Evolutionary conservation across 2,113 vertebrate genomes (phyloP), one percentile per base, ranked within the genome.

Genomic region (Spheniscus mendiculus): DNA sequence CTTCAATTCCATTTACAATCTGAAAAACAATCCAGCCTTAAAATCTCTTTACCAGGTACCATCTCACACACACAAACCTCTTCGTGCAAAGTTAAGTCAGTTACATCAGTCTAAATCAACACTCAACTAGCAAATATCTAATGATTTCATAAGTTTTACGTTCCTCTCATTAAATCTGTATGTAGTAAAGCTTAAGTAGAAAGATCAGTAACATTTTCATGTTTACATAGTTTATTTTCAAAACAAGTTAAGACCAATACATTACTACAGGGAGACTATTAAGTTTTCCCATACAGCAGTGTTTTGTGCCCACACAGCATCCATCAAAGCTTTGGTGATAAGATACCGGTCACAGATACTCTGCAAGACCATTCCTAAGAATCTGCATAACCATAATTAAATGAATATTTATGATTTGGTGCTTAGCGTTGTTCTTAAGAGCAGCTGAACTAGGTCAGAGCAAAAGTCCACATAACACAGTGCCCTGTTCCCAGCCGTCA

Each of bases 171-270:
- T 62, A 90, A 73, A 78, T 25, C 29, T 83, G 40, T 10, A 14
- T 18, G 5, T 12, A 90, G 55, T 26, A 91, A 78, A 87, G 67
- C 55, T 69, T 71, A 78, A 62, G 90, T 70, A 90, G 87, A 89
- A 96, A 67, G 88, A 97, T 96, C 88, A 92, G 79, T 83, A 32
- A 40, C 34, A 81, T 77, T 90, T 67, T 61, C 56, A n/a, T 59
- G 83, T 92, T 94, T 59, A 94, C 67, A 55, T 0, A 47, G 45
- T 34, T 94, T 81, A 63, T 76, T 95, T 96, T 65, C 90, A 94
- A 83, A 89, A 73, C 92, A 88, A 84, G 30, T 52, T 34, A 44
- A 92, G 79, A 52, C 50, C 71, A 21, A 62, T 15, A 36, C 42
- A 40, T 67, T 34, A 67, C 42, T 67, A 67, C 2, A 16, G 44